phyloP scores from a whole-genome alignment of 2,797 vertebrate genomes.

The Melanotaenia maccullochi region DNA sequence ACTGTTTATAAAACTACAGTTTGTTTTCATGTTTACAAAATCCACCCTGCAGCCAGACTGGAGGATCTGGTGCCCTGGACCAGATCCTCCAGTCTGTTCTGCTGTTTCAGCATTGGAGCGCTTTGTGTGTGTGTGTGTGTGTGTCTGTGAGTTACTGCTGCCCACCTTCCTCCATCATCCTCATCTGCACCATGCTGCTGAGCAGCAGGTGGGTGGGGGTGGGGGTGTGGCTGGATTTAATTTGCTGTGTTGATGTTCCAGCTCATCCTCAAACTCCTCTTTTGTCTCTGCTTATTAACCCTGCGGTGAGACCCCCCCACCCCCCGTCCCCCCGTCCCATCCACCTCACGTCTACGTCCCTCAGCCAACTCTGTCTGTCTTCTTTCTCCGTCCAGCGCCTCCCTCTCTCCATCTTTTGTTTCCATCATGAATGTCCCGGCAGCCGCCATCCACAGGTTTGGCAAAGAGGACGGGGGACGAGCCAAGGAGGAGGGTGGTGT shows the following conservation, averaged over 20 bases:
- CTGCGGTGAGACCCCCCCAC: constrained; percentile 32
- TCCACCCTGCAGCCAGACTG: too few species aligned
- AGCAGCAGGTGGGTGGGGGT: constrained; percentile 28
- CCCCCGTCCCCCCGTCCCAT: constrained; percentile 2
- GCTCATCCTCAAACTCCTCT: constrained; percentile 51
- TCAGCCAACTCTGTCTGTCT: constrained; percentile 37
- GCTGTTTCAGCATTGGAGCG: too few species aligned
- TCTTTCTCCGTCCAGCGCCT: constrained; percentile 6
- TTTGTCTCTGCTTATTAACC: constrained; percentile 75
- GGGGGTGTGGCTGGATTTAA: constrained; percentile 52
- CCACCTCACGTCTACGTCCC: constrained; percentile 16
- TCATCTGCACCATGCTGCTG: constrained; percentile 44
- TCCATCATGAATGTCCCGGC: constrained; percentile 47
- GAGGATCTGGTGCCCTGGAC: too few species aligned
- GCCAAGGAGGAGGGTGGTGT: constrained; percentile 35
- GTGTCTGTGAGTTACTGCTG: too few species aligned
- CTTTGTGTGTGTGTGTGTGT: too few species aligned
- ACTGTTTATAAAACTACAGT: too few species aligned
- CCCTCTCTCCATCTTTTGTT: constrained; percentile 50
- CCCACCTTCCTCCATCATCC: constrained; percentile 24
- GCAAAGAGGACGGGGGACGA: constrained; percentile 40
- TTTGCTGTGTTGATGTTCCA: constrained; percentile 65
- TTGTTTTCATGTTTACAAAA: too few species aligned
- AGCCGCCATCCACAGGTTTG: constrained; percentile 67
- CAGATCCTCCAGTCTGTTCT: too few species aligned